These are phyloP conservation scores for Drosophila bunnanda DNA, from an alignment of 2,888 invertebrate species.

Conservation along the genomic window DNA sequence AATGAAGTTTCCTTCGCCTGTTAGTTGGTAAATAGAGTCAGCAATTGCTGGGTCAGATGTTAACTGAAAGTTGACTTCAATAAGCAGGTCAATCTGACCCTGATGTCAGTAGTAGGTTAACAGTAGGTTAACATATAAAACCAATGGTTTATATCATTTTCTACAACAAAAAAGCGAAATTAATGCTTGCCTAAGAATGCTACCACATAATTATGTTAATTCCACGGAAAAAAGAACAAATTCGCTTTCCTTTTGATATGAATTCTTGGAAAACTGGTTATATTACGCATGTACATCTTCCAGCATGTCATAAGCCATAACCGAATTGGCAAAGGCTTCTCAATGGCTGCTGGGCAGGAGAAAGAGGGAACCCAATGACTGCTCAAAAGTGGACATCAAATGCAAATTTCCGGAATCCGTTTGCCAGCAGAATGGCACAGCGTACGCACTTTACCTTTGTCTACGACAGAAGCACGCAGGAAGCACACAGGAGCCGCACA, in stretches of 20 bases:
- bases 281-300: not conserved
- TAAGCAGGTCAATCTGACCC: not conserved
- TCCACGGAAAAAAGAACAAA: not conserved
- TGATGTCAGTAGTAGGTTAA: not conserved
- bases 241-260: not conserved
- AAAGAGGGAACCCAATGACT: slow-evolving; percentile 10
- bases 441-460: slow-evolving; percentile 67
- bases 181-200: too few species aligned
- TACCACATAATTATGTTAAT: not conserved
- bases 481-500: slow-evolving; percentile 21
- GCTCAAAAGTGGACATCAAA: slow-evolving; percentile 41
- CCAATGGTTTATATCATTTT: not conserved
- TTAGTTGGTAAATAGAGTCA: slow-evolving; percentile 3
- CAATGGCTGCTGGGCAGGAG: slow-evolving; percentile 3
- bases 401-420: slow-evolving; percentile 41
- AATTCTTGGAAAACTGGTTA: not conserved
- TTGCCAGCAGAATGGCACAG: slow-evolving; percentile 39
- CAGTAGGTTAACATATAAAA: not conserved
- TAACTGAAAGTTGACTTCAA: not conserved
- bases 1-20: slow-evolving; percentile 11
- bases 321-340: not conserved
- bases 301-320: slow-evolving; percentile 2
- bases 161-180: too few species aligned
- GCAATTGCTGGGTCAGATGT: not conserved
- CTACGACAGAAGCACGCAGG: slow-evolving; percentile 34